phyloP scores from a whole-genome alignment of 1,140 invertebrate genomes.

The Calephelis virginiensis region DNA sequence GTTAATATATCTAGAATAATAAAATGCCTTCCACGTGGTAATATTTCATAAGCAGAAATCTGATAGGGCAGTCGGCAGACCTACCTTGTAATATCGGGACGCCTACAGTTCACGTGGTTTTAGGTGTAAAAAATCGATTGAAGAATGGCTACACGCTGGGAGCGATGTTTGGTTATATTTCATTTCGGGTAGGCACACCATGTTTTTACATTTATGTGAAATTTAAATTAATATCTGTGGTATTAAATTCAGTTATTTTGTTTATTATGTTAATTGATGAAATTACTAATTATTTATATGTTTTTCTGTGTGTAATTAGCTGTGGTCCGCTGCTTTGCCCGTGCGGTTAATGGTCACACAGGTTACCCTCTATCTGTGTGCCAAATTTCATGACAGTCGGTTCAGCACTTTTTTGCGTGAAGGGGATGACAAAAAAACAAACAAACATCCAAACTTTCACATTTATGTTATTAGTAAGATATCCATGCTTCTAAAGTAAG shows the following conservation, averaged over 20 bases:
- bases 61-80: slow-evolving; percentile 57
- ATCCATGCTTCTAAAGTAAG: no score
- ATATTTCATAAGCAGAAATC: slow-evolving; percentile 64
- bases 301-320: no score
- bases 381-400: no score
- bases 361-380: no score
- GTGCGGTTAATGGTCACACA: no score
- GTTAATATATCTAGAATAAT: no score
- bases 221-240: slow-evolving; percentile 60
- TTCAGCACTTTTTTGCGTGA: no score
- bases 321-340: no score
- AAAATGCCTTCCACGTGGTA: no score
- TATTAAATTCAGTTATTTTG: slow-evolving; percentile 5
- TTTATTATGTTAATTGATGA: slow-evolving; percentile 12
- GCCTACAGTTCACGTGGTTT: slow-evolving; percentile 72
- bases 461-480: no score
- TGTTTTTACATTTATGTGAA: slow-evolving; percentile 69
- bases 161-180: slow-evolving; percentile 74
- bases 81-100: slow-evolving; percentile 65
- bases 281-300: slow-evolving; percentile 11
- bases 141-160: slow-evolving; percentile 71
- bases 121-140: slow-evolving; percentile 78
- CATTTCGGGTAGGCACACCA: slow-evolving; percentile 60
- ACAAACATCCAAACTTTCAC: no score
- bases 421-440: no score